phyloP scores from a whole-genome alignment of 2,797 vertebrate species.

The Poeciliopsis paucimaculata region DNA sequence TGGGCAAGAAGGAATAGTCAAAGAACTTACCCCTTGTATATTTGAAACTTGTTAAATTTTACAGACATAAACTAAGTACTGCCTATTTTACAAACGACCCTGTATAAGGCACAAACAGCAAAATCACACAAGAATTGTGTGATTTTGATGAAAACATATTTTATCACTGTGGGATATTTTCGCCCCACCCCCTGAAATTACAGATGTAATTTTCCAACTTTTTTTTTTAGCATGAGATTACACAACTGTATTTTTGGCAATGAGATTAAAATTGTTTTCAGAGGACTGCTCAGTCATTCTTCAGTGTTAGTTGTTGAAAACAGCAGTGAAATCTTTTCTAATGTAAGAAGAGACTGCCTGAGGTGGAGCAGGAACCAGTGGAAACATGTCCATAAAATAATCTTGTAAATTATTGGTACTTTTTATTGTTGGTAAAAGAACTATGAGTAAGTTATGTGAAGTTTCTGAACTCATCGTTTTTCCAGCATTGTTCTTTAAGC shows the following conservation, averaged over 20 bases:
- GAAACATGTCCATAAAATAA: not conserved
- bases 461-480: not conserved
- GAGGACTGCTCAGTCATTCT: not conserved
- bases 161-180: not conserved
- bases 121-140: too few relatives aligned
- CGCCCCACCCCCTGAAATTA: not conserved
- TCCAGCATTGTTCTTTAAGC: not conserved
- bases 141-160: not conserved
- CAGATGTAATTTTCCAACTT: not conserved
- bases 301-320: not conserved
- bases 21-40: not conserved
- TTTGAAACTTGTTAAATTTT: not conserved
- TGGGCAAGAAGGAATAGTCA: not conserved
- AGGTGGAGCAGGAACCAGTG: not conserved
- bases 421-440: not conserved
- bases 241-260: not conserved
- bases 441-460: not conserved
- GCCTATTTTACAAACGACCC: not conserved
- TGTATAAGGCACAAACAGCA: not conserved
- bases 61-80: not conserved
- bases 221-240: not conserved
- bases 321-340: not conserved
- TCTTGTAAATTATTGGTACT: not conserved
- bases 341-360: not conserved
- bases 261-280: slow-evolving; percentile 2